A percentile compares a stretch with the other conserved stretches of the same genome.
phyloP scores from a whole-genome alignment of 2,113 vertebrate genomes.

The Peromyscus leucopus region DNA sequence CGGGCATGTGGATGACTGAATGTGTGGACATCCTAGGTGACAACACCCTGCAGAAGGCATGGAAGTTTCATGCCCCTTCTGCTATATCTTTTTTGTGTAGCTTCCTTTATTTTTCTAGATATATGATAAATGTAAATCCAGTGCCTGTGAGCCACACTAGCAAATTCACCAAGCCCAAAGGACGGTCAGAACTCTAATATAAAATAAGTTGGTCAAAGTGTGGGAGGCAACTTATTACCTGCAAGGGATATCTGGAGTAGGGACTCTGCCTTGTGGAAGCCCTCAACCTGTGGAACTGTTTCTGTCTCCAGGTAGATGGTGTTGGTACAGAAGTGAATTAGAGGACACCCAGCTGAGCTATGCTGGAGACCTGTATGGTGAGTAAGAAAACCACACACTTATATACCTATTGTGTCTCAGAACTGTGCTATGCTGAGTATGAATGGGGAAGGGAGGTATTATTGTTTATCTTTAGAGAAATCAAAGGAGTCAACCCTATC shows the following conservation, averaged over 20 bases:
- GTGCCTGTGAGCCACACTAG: background rate
- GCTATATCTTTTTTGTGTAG: background rate
- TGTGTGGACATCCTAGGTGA: background rate
- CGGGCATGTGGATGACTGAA: background rate
- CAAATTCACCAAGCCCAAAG: background rate
- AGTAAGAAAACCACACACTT: background rate
- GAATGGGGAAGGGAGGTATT: background rate
- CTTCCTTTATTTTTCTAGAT: background rate
- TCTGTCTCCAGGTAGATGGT: background rate
- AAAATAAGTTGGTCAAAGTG: background rate
- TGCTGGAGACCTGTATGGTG: background rate
- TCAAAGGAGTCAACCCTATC: background rate
- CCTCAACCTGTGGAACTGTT: too few species aligned
- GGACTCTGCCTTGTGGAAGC: background rate
- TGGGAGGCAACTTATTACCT: background rate
- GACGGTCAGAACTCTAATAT: background rate
- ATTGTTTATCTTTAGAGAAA: background rate
- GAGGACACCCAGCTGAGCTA: background rate
- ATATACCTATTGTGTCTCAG: background rate
- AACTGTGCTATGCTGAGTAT: background rate
- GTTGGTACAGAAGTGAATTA: background rate
- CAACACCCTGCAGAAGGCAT: background rate
- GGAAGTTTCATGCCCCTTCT: background rate
- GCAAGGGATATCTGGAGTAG: background rate
- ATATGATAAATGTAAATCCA: background rate